A percentile compares a stretch with the other conserved stretches of the same genome.
phyloP scores from a whole-genome alignment of 2,113 vertebrate species.

The Onychostoma macrolepis region DNA sequence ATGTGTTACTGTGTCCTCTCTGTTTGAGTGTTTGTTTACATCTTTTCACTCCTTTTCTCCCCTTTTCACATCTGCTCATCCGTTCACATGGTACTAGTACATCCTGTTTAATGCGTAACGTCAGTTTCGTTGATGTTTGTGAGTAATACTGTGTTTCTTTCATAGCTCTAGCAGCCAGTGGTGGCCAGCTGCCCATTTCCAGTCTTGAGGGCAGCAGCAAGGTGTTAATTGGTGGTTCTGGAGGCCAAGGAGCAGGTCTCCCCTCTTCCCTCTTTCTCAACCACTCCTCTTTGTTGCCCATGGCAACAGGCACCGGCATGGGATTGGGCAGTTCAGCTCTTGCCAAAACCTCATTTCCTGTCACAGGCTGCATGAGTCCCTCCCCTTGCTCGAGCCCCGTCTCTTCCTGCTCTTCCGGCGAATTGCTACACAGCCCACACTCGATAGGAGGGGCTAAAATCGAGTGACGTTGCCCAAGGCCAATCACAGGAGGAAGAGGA shows the following conservation, averaged over 20 bases:
- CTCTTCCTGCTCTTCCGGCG: conserved; percentile 82
- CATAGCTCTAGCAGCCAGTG: conserved; percentile 90
- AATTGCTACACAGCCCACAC: conserved; percentile 82
- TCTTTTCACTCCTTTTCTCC: not conserved
- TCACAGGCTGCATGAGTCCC: conserved; percentile 81
- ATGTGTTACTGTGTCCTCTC: conserved; percentile 15
- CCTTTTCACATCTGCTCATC: conserved; percentile 34
- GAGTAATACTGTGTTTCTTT: conserved; percentile 18
- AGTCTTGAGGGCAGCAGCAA: conserved; percentile 89
- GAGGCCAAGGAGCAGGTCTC: conserved; percentile 78
- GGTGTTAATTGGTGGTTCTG: conserved; percentile 82
- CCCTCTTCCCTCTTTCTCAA: conserved; percentile 89
- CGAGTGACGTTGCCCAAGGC: conserved; percentile 75
- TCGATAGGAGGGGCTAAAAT: conserved; percentile 80
- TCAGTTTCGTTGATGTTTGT: conserved; percentile 32
- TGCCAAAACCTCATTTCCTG: conserved; percentile 79
- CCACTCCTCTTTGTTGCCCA: conserved; percentile 86
- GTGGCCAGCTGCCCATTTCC: conserved; percentile 92
- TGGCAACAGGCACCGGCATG: conserved; percentile 79
- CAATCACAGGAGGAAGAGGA: conserved; percentile 76
- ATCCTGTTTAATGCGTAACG: not conserved
- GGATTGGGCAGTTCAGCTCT: conserved; percentile 80
- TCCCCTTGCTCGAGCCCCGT: conserved; percentile 80
- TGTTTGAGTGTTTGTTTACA: conserved; percentile 35
- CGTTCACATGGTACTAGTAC: not conserved